Evolutionary conservation across 2,113 vertebrate species (phyloP), one percentile per base, ranked within the genome.

Genomic region (Lepidothrix coronata): DNA sequence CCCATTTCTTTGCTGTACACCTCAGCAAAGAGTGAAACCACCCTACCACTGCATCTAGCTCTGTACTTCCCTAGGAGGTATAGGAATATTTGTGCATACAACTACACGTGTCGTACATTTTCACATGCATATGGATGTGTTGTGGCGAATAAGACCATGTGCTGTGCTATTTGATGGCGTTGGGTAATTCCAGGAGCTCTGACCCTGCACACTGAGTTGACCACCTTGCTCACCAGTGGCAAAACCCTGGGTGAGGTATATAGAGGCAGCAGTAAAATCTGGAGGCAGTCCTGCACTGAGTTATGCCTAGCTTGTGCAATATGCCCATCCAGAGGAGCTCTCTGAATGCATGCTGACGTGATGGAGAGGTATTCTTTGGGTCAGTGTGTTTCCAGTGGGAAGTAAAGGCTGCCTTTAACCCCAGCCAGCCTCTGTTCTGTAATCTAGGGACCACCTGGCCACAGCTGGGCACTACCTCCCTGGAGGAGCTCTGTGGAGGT

Each of bases 331-430:
- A 4, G 54, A 83, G 73, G 33, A 63, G 21, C 68, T 70, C 0
- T 57, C 1, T 5, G 83, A 72, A 35, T 12, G 37, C 14, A 2
- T 1, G n/a, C 0, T 1, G 35, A 4, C 1, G 5, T 0, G 0
- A 14, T 23, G 55, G 19, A 57, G 33, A 12, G 7, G 5, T 67
- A 12, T 54, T 63, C 61, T 15, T 54, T 0, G 5, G 17, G 35
- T 87, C 27, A 6, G 3, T 5, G 10, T 48, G 66, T 13, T 54
- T 70, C 55, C 49, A 72, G 58, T 2, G 21, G 55, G 31, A 85
- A 70, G 18, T 5, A 2, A 41, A 83, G 67, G 54, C 35, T 75
- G 63, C 39, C 49, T n/a, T 67, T 52, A 48, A 35, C 20, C 39
- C 8, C 10, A 17, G 30, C 48, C 62, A 67, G 49, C n/a, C 19